Conservation (phyloP, 2,797 vertebrate species). For the Typhlichthys subterraneus region DNA sequence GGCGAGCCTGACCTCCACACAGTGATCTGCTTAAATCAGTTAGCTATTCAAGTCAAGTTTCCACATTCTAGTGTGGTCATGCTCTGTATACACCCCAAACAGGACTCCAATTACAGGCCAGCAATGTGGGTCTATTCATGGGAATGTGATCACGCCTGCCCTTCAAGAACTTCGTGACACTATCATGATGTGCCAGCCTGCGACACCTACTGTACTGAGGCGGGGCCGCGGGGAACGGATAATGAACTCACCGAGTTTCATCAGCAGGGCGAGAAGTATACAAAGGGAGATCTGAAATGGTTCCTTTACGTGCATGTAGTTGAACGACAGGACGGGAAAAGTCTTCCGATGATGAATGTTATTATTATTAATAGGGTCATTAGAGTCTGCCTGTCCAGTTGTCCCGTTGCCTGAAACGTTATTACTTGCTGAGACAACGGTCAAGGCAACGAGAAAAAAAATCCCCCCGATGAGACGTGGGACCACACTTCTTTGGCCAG, state of each 20-base stretch:
- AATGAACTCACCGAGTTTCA: slow-evolving; percentile 89
- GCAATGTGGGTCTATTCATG: too few relatives aligned
- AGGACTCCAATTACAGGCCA: too few relatives aligned
- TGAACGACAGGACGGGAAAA: slow-evolving; percentile 87
- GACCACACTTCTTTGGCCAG: slow-evolving; percentile 8
- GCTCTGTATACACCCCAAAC: too few relatives aligned
- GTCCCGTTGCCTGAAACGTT: slow-evolving; percentile 31
- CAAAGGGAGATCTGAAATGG: slow-evolving; percentile 93
- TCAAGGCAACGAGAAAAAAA: slow-evolving; percentile 24
- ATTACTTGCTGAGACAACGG: slow-evolving; percentile 20
- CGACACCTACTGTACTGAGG: too few relatives aligned
- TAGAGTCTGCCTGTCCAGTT: neutral
- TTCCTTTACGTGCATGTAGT: slow-evolving; percentile 78
- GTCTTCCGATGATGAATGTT: slow-evolving; percentile 60
- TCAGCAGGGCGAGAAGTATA: slow-evolving; percentile 93
- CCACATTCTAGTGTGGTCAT: too few relatives aligned
- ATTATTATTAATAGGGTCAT: neutral
- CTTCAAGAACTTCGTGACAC: too few relatives aligned
- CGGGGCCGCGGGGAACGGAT: too few relatives aligned
- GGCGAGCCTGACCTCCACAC: too few relatives aligned
- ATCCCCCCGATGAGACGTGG: neutral
- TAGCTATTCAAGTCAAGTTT: too few relatives aligned
- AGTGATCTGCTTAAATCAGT: too few relatives aligned
- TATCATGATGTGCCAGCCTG: too few relatives aligned
- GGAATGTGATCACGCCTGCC: too few relatives aligned